Percentiles rank a stretch among this genome's conserved stretches.
These are phyloP conservation scores for Zosterops borbonicus DNA, from an alignment of 2,113 vertebrate genomes.

Conservation along the genomic window DNA sequence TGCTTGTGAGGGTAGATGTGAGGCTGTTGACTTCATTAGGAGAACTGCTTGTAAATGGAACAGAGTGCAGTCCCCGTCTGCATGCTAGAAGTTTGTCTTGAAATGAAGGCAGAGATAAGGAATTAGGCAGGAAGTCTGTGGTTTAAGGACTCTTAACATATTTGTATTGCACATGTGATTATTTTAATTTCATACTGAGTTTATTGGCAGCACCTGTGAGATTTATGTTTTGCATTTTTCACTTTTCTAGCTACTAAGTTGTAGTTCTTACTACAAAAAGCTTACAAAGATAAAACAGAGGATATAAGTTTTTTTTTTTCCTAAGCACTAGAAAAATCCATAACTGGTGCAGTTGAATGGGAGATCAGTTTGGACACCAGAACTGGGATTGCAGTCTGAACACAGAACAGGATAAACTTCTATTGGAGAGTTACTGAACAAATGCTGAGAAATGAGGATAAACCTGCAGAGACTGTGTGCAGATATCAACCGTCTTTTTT, in stretches of 20 bases:
- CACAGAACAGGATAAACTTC: background rate
- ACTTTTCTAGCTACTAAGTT: background rate
- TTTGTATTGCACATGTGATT: background rate
- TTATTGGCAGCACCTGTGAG: background rate
- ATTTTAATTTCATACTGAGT: background rate
- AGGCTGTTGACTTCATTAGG: background rate
- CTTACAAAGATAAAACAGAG: background rate
- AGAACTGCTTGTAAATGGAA: background rate
- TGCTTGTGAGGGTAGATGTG: background rate
- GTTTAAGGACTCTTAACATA: background rate
- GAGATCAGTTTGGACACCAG: background rate
- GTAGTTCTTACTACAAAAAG: background rate
- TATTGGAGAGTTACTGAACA: background rate
- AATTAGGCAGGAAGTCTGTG: background rate
- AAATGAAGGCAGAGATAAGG: background rate
- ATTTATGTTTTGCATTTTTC: background rate
- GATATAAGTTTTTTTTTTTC: background rate
- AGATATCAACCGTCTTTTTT: background rate
- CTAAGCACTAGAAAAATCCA: background rate
- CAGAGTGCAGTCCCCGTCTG: background rate
- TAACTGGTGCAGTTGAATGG: background rate
- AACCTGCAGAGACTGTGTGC: background rate
- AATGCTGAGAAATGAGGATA: background rate
- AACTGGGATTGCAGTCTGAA: background rate
- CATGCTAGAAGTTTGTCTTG: accelerated